Conservation (phyloP, 2,797 vertebrate species). For the Ctenosaura bakeri region DNA sequence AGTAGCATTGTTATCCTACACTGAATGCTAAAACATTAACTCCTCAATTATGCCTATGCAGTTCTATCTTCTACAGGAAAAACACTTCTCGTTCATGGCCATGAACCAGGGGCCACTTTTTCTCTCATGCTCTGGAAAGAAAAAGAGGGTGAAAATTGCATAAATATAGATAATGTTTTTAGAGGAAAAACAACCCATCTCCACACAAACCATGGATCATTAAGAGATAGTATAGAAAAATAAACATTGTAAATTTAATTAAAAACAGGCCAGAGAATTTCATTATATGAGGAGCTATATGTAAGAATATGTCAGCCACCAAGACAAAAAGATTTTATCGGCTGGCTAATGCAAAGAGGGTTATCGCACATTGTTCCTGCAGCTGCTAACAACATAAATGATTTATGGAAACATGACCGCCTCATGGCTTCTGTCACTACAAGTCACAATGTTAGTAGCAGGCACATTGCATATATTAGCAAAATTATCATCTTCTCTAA, state of each 20-base stretch:
- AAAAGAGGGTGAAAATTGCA: background rate
- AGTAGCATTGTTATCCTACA: background rate
- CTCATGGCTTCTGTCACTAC: constrained; percentile 52
- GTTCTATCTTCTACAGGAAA: background rate
- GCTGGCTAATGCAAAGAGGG: constrained; percentile 51
- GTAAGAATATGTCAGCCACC: constrained; percentile 41
- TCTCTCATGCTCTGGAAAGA: background rate
- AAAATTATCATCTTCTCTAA: constrained; percentile 49
- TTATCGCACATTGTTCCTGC: constrained; percentile 61
- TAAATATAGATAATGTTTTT: background rate
- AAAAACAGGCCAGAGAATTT: constrained; percentile 1
- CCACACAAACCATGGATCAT: background rate
- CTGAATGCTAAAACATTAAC: background rate
- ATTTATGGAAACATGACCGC: constrained; percentile 65
- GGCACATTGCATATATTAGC: constrained; percentile 32
- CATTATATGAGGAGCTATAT: background rate
- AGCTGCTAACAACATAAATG: constrained; percentile 65
- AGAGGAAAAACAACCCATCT: background rate
- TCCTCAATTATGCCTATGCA: background rate
- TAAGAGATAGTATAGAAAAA: background rate
- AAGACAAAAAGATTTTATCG: constrained; percentile 63
- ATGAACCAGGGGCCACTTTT: background rate
- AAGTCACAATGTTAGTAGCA: constrained; percentile 42
- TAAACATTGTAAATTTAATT: background rate
- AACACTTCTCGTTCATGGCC: background rate